These are phyloP conservation scores for Ectemnius continuus DNA, from an alignment of 2,888 invertebrate species.

Conservation along the genomic window DNA sequence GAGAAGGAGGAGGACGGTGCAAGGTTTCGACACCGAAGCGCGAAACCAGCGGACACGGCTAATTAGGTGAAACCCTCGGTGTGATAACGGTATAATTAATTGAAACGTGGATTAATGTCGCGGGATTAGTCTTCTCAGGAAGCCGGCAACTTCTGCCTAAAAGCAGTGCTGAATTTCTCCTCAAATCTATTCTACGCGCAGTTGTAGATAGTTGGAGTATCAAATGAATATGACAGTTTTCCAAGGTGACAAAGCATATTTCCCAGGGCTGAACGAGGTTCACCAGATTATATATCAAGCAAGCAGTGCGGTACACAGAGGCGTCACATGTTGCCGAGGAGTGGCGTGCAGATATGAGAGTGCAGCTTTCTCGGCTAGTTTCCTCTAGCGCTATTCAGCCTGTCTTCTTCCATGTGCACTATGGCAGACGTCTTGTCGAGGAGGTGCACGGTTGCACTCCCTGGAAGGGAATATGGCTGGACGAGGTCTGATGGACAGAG, in stretches of 20 bases:
- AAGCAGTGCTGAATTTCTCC: background rate
- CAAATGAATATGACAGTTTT: background rate
- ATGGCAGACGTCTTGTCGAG: background rate
- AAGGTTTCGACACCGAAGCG: conserved; percentile 73
- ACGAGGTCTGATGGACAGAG: conserved; percentile 28
- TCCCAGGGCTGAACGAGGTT: background rate
- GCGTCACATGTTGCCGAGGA: conserved; percentile 13
- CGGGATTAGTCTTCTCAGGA: conserved; percentile 63
- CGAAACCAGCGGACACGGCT: conserved; percentile 65
- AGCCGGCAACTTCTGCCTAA: background rate
- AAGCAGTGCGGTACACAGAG: conserved; percentile 3
- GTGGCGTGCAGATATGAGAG: conserved; percentile 20
- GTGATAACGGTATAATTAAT: conserved; percentile 72
- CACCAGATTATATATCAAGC: background rate
- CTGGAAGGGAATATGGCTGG: conserved; percentile 3
- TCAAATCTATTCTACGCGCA: background rate
- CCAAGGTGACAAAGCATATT: background rate
- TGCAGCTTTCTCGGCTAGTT: conserved; percentile 17
- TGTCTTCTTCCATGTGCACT: background rate
- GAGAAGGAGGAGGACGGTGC: conserved; percentile 60
- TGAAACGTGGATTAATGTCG: conserved; percentile 72
- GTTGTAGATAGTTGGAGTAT: background rate
- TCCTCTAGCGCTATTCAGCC: background rate
- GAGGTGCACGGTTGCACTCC: conserved; percentile 10
- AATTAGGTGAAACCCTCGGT: conserved; percentile 70